Percentiles rank a stretch among this genome's conserved stretches.
These are phyloP conservation scores for Bellardia bayeri DNA, from an alignment of 2,888 invertebrate species.

Conservation along the genomic window DNA sequence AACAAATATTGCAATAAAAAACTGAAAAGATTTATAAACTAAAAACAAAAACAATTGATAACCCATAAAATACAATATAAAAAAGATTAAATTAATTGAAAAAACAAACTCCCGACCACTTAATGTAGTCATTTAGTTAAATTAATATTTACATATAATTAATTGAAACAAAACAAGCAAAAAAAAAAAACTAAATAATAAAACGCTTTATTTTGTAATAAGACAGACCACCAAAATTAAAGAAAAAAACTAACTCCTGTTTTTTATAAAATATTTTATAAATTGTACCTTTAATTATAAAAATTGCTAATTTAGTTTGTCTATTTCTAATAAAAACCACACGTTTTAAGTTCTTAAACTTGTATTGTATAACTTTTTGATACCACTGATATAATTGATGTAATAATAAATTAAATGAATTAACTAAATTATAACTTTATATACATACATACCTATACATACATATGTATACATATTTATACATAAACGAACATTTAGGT, in stretches of 20 bases:
- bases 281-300: neutral
- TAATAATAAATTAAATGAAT: constrained; percentile 42
- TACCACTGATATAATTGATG: constrained; percentile 65
- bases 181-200: constrained; percentile 11
- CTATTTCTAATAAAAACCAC: no score
- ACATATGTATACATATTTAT: constrained; percentile 40
- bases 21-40: constrained; percentile 34
- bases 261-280: neutral
- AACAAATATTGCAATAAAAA: neutral
- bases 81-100: neutral
- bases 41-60: constrained; percentile 1
- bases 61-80: neutral
- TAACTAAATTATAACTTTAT: constrained; percentile 35
- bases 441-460: constrained; percentile 24
- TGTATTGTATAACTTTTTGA: constrained; percentile 54
- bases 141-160: constrained; percentile 42
- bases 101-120: constrained; percentile 29
- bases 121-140: constrained; percentile 46
- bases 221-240: constrained; percentile 24
- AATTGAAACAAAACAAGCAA: constrained; percentile 16
- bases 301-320: neutral
- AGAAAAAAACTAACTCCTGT: neutral
- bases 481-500: constrained; percentile 15
- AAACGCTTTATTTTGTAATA: constrained; percentile 55
- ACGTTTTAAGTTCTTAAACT: neutral